Percentiles rank a stretch among this genome's conserved stretches.
phyloP scores from a whole-genome alignment of 2,797 vertebrate species.

The Sebastes alutus region DNA sequence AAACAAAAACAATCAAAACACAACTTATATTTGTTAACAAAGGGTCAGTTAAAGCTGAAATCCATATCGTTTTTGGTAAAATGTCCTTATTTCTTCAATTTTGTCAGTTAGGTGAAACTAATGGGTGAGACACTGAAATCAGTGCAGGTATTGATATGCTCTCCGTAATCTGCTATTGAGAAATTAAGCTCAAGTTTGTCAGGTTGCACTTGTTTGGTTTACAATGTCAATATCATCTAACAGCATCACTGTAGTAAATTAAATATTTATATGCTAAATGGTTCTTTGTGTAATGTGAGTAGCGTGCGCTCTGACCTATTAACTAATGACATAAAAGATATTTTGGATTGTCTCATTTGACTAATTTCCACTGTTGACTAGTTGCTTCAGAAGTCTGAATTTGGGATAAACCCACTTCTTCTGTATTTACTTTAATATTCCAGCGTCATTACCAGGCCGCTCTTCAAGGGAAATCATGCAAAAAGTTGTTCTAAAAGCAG shows the following conservation, averaged over 20 bases:
- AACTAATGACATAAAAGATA: neutral
- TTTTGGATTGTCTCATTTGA: neutral
- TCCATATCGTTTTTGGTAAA: neutral
- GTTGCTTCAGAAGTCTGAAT: neutral
- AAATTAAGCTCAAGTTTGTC: neutral
- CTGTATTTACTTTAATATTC: constrained; percentile 12
- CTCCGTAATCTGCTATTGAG: neutral
- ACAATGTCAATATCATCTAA: neutral
- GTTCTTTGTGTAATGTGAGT: neutral
- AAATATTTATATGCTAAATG: neutral
- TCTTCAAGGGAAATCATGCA: neutral
- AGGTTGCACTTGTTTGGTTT: neutral
- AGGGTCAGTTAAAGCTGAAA: neutral
- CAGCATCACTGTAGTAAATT: neutral
- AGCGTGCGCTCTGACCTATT: neutral
- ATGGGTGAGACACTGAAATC: neutral
- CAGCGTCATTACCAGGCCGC: neutral
- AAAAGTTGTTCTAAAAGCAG: constrained; percentile 30
- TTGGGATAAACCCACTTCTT: neutral
- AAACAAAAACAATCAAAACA: neutral
- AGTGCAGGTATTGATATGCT: neutral
- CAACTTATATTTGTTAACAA: neutral
- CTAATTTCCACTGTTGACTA: neutral
- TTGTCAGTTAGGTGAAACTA: neutral
- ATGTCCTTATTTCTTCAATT: neutral